Evolutionary conservation across 64 coral and sea anemone genomes (phyloP).

Genomic region (Stichodactyla helianthus): DNA sequence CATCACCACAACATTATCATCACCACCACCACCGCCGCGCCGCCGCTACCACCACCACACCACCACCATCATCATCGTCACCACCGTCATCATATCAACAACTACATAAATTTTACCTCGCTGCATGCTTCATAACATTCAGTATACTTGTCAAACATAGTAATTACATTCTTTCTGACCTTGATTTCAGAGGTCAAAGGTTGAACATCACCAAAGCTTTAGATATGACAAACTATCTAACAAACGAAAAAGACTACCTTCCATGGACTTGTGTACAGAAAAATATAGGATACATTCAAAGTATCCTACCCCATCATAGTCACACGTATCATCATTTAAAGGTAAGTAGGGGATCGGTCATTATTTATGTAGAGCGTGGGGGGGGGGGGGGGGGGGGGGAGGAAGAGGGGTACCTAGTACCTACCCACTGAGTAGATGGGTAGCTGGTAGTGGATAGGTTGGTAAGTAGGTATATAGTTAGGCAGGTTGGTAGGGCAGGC

Average conservation of each 20-base stretch:
- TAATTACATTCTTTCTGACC: neutral
- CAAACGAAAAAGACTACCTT: slow-evolving; percentile 6
- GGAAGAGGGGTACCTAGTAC: too few relatives aligned
- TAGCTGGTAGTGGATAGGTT: neutral
- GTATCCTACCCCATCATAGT: neutral
- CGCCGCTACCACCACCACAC: neutral
- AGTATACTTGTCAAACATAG: too few relatives aligned
- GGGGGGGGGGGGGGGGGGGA: too few relatives aligned
- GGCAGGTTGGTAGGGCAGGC: too few relatives aligned
- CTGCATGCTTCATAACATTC: too few relatives aligned
- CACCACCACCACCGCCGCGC: too few relatives aligned
- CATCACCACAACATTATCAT: neutral
- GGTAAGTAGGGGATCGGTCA: neutral
- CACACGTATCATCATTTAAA: slow-evolving; percentile 17
- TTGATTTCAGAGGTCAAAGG: neutral
- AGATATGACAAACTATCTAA: slow-evolving; percentile 12
- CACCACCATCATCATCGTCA: too few relatives aligned
- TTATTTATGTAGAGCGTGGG: too few relatives aligned
- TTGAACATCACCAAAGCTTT: slow-evolving; percentile 6
- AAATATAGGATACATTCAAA: slow-evolving; percentile 8
- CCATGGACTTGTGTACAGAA: slow-evolving; percentile 9
- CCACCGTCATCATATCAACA: too few relatives aligned
- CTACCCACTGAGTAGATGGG: neutral
- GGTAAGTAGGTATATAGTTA: neutral
- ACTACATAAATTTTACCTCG: too few relatives aligned